Percentiles rank a stretch among this genome's conserved stretches.
These are phyloP conservation scores for Acrocephalus kingi DNA, from an alignment of 2,113 vertebrate genomes.

Conservation along the genomic window DNA sequence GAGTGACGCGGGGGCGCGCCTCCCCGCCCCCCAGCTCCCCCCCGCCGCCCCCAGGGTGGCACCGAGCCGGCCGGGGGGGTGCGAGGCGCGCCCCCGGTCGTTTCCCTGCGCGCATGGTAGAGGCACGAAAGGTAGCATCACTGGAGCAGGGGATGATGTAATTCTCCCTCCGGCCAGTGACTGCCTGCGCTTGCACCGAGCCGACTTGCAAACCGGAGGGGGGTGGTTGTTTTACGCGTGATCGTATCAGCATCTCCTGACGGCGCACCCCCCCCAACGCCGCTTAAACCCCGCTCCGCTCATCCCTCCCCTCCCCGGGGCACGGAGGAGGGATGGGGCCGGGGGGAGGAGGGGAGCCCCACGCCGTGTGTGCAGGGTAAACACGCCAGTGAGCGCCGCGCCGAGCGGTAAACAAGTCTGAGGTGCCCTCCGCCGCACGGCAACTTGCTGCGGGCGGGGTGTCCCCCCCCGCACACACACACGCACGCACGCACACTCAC, in stretches of 20 bases:
- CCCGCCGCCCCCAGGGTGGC: neutral
- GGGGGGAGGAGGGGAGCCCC: neutral
- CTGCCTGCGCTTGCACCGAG: constrained; percentile 31
- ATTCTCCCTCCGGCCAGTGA: constrained; percentile 44
- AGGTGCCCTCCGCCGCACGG: constrained; percentile 5
- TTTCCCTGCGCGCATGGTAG: neutral
- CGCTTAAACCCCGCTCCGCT: neutral
- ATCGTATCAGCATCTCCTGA: constrained; percentile 16
- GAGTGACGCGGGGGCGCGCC: neutral
- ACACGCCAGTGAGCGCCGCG: constrained; percentile 14
- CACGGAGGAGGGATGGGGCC: neutral
- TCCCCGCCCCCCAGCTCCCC: neutral
- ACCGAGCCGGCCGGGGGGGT: neutral
- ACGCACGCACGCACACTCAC: neutral
- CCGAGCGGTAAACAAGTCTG: constrained; percentile 46
- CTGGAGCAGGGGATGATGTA: constrained; percentile 36
- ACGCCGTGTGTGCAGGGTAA: constrained; percentile 1
- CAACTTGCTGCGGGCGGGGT: constrained; percentile 31
- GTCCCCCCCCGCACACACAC: neutral
- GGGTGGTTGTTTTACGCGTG: neutral
- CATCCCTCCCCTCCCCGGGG: neutral
- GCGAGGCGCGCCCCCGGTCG: neutral
- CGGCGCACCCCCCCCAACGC: neutral
- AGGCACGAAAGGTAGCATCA: constrained; percentile 40
- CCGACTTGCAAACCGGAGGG: neutral